Conservation (phyloP, 2,113 vertebrate species). For the Leiothrix lutea region DNA sequence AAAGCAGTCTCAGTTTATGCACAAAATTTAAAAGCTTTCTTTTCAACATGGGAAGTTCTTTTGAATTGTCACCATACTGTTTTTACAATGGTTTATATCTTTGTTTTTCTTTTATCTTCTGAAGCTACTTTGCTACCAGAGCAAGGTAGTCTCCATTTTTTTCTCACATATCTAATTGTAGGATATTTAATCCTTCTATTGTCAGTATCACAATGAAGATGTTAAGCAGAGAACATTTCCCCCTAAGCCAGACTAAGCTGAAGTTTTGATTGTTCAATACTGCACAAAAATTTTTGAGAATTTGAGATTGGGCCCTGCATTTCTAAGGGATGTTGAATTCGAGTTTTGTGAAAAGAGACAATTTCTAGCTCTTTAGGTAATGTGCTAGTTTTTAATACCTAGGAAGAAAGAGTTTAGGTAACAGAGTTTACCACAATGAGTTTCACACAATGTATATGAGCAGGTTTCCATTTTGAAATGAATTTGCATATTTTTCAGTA, state of each 20-base stretch:
- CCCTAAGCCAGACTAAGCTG: background rate
- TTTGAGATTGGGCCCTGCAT: background rate
- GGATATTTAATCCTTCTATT: background rate
- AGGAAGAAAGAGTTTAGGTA: background rate
- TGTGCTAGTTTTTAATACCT: background rate
- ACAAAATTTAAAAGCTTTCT: background rate
- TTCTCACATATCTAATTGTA: background rate
- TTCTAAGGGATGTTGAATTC: background rate
- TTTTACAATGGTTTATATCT: background rate
- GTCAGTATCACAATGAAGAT: background rate
- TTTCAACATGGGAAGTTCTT: background rate
- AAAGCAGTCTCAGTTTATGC: background rate
- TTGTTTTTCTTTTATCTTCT: background rate
- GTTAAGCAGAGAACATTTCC: background rate
- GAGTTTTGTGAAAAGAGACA: background rate
- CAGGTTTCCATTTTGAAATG: background rate
- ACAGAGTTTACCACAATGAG: background rate
- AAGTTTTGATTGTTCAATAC: background rate
- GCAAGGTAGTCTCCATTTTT: background rate
- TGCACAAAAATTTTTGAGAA: background rate
- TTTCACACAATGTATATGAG: background rate
- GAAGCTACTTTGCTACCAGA: background rate
- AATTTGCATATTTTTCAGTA: background rate
- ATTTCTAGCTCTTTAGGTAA: background rate
- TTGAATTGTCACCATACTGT: background rate